A percentile compares a stretch with the other conserved stretches of the same genome.
Conservation (phyloP, 2,113 vertebrate species). For the Gavia stellata region DNA sequence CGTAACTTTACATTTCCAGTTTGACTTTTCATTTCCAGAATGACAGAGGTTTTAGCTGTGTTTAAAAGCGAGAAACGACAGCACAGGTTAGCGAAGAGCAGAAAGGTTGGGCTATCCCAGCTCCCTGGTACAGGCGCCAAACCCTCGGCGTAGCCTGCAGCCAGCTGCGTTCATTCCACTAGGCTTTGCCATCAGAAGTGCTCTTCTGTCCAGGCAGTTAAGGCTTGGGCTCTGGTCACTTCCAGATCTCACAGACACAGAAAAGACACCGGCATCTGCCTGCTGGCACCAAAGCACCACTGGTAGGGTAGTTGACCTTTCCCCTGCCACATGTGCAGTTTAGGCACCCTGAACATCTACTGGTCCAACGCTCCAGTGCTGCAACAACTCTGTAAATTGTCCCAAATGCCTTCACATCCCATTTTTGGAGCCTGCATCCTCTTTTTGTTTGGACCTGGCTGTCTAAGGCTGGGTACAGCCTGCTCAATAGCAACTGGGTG, state of each 20-base stretch:
- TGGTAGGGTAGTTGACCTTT: neutral
- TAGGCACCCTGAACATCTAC: neutral
- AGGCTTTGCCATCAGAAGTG: neutral
- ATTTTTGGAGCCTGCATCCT: neutral
- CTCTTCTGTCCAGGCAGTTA: neutral
- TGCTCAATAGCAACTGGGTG: no score
- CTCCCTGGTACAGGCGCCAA: rapidly evolving
- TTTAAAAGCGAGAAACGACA: rapidly evolving
- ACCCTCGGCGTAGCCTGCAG: neutral
- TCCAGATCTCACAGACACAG: neutral
- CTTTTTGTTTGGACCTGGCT: neutral
- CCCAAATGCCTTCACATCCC: neutral
- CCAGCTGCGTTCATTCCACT: rapidly evolving
- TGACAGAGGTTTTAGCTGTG: neutral
- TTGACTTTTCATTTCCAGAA: neutral
- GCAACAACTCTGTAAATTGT: neutral
- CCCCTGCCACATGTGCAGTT: neutral
- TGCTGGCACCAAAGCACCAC: neutral
- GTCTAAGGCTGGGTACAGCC: neutral
- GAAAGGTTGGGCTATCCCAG: neutral
- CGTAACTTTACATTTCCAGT: neutral
- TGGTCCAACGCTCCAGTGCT: neutral
- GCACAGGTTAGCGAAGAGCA: rapidly evolving
- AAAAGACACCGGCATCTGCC: neutral
- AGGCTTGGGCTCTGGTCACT: neutral